These are phyloP conservation scores for Megalops atlanticus DNA, from an alignment of 2,113 vertebrate genomes.

Conservation along the genomic window DNA sequence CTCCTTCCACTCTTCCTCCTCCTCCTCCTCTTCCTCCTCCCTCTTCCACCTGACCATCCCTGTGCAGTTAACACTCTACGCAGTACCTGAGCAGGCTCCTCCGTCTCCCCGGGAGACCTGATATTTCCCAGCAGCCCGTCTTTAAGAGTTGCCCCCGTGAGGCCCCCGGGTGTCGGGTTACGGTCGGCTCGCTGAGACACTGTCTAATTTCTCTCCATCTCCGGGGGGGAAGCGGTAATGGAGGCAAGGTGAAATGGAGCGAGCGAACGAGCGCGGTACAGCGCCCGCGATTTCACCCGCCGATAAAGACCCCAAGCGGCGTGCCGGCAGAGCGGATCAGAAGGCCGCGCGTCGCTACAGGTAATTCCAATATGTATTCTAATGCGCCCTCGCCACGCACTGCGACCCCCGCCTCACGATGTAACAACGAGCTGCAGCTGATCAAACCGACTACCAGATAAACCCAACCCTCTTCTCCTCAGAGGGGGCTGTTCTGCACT, in stretches of 20 bases:
- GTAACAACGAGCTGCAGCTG: neutral
- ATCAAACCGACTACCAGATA: neutral
- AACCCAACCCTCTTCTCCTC: neutral
- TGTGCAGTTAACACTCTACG: neutral
- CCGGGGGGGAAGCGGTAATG: neutral
- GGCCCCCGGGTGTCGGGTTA: neutral
- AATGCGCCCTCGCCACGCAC: neutral
- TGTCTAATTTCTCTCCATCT: neutral
- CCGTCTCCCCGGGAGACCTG: neutral
- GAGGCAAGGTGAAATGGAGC: constrained; percentile 7
- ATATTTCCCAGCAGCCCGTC: neutral
- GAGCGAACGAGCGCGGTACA: neutral
- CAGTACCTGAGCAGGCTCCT: neutral
- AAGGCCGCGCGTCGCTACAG: neutral
- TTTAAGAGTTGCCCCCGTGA: neutral
- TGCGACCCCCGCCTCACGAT: neutral
- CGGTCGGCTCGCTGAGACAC: neutral
- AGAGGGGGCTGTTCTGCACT: neutral
- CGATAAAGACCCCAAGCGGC: neutral
- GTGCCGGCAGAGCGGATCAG: neutral
- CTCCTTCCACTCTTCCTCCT: neutral
- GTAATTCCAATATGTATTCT: neutral
- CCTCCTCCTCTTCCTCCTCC: no score
- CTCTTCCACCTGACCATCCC: neutral
- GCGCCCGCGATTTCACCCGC: neutral